Conservation (phyloP, 2,888 invertebrate genomes). For the Aspidiotus destructor region DNA sequence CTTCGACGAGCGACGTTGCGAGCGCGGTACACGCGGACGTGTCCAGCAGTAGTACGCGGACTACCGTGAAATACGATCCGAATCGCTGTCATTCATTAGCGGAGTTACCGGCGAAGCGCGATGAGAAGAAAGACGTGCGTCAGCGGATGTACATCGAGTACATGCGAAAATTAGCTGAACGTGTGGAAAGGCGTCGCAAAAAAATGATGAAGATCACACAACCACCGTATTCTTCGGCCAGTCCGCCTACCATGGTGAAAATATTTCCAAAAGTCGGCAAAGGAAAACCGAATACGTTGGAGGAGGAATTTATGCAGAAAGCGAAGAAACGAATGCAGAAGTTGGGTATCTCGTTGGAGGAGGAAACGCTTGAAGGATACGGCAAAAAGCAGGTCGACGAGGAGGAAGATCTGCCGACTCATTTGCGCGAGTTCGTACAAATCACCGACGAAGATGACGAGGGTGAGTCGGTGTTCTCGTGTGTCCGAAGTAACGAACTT, state of each 20-base stretch:
- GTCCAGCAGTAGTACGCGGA: not conserved
- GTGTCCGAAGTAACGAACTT: no score
- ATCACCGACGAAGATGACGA: constrained; percentile 47
- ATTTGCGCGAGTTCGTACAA: constrained; percentile 66
- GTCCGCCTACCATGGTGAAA: constrained; percentile 19
- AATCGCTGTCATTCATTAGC: constrained; percentile 29
- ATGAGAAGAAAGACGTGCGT: constrained; percentile 22
- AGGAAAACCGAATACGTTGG: constrained; percentile 19
- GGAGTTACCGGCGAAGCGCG: constrained; percentile 24
- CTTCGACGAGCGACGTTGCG: constrained; percentile 1
- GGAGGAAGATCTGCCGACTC: constrained; percentile 50
- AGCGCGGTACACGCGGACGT: constrained; percentile 20
- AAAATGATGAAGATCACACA: constrained; percentile 67
- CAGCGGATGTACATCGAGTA: constrained; percentile 69
- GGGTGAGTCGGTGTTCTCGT: constrained; percentile 2
- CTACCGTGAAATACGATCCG: constrained; percentile 8
- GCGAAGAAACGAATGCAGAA: constrained; percentile 34
- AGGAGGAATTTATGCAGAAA: constrained; percentile 33
- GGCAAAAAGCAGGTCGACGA: constrained; percentile 50
- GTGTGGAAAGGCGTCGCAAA: constrained; percentile 65
- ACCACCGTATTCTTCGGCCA: not conserved
- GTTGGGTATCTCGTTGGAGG: constrained; percentile 45
- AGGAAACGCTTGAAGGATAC: constrained; percentile 42
- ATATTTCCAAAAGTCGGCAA: constrained; percentile 13
- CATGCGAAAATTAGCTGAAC: constrained; percentile 64